Percentiles rank a stretch among this genome's conserved stretches.
phyloP scores from a whole-genome alignment of 2,888 invertebrate species.

The Pedicia rivosa region DNA sequence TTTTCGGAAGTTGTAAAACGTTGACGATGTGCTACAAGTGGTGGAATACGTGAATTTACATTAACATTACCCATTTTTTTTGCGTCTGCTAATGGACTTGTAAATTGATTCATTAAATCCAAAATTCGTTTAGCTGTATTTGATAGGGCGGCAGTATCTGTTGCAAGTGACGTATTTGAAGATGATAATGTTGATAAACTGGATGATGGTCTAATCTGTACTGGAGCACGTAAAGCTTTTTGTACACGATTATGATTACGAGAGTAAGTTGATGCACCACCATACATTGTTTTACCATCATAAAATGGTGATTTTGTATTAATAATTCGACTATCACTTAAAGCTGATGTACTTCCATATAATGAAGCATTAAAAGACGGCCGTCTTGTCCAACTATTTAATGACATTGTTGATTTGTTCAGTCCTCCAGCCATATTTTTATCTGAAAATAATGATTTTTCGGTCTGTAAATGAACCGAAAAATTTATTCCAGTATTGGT shows the following conservation, averaged over 20 bases:
- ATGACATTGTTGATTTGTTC: slow-evolving; percentile 27
- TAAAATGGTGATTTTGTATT: slow-evolving; percentile 51
- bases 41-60: slow-evolving; percentile 16
- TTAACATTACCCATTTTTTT: slow-evolving; percentile 47
- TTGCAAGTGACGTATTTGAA: slow-evolving; percentile 17
- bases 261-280: slow-evolving; percentile 50
- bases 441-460: slow-evolving; percentile 26
- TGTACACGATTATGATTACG: slow-evolving; percentile 23
- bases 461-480: slow-evolving; percentile 26
- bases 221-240: slow-evolving; percentile 18
- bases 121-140: slow-evolving; percentile 61
- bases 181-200: slow-evolving; percentile 21
- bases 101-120: slow-evolving; percentile 64
- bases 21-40: slow-evolving; percentile 10
- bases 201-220: slow-evolving; percentile 22
- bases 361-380: slow-evolving; percentile 27
- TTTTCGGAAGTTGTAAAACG: slow-evolving; percentile 18
- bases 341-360: slow-evolving; percentile 28
- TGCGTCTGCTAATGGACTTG: slow-evolving; percentile 64
- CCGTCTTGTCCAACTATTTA: slow-evolving; percentile 23
- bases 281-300: slow-evolving; percentile 55
- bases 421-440: slow-evolving; percentile 17
- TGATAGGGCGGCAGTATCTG: slow-evolving; percentile 17
- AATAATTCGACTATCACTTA: slow-evolving; percentile 27
- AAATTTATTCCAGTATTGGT: slow-evolving; percentile 21